Conservation (phyloP, 2,888 invertebrate species). For the Capitulum mitella region DNA sequence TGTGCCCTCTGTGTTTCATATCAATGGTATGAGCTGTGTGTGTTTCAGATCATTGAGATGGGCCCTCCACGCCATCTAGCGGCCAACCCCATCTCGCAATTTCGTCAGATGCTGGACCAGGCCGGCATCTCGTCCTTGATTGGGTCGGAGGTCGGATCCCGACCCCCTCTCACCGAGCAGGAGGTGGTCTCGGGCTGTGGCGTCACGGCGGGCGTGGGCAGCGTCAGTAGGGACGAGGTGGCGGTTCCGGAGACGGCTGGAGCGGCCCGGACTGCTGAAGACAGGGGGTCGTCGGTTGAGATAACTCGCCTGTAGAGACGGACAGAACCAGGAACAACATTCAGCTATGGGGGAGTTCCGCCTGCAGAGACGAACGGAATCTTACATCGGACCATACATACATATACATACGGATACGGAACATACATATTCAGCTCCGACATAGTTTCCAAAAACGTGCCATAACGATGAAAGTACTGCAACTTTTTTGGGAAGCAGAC, state of each 20-base stretch:
- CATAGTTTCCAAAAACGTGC: no score
- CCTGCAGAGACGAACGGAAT: no score
- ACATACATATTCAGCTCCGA: no score
- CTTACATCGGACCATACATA: no score
- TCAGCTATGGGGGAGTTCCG: no score
- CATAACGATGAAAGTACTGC: no score
- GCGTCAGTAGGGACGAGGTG: not conserved
- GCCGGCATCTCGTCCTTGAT: slow-evolving; percentile 9
- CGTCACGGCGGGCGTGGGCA: not conserved
- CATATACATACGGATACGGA: no score
- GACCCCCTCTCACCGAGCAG: not conserved
- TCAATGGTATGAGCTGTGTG: not conserved
- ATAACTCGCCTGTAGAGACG: not conserved
- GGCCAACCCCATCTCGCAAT: slow-evolving; percentile 30
- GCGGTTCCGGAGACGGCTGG: not conserved
- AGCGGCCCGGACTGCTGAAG: not conserved
- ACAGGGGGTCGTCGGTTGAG: not conserved
- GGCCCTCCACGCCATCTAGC: slow-evolving; percentile 32
- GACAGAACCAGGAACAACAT: no score
- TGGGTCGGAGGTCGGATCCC: slow-evolving; percentile 24
- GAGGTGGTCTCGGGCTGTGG: not conserved
- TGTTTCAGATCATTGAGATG: slow-evolving; percentile 33
- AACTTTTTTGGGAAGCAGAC: no score
- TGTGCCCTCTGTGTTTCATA: no score
- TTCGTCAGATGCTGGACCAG: slow-evolving; percentile 33